These are phyloP conservation scores for Podarcis cretensis DNA, from an alignment of 2,113 vertebrate genomes.

Conservation along the genomic window DNA sequence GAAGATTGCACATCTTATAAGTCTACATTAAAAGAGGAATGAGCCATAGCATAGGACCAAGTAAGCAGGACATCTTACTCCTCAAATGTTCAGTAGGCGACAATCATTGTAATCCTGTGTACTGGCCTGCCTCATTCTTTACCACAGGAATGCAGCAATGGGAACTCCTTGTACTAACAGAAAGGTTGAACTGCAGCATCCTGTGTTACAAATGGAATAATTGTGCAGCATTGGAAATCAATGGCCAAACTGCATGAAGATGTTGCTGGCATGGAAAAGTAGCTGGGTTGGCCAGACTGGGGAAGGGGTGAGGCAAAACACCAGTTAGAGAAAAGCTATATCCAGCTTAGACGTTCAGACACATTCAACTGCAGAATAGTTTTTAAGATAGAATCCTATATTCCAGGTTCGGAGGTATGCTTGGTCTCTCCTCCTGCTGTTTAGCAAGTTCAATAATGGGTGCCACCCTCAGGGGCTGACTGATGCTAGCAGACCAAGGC, in stretches of 20 bases:
- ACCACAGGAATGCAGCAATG: neutral
- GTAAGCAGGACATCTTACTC: neutral
- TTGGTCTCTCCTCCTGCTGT: neutral
- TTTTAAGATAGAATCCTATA: neutral
- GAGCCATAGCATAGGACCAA: neutral
- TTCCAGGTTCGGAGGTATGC: neutral
- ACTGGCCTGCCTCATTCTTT: neutral
- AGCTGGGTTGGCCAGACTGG: neutral
- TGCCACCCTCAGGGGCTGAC: neutral
- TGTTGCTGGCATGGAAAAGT: neutral
- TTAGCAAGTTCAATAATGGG: neutral
- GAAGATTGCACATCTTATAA: neutral
- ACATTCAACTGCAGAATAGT: neutral
- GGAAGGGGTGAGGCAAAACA: neutral
- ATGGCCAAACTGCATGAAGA: neutral
- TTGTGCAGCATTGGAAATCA: neutral
- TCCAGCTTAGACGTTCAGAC: neutral
- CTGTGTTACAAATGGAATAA: neutral
- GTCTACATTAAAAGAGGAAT: neutral
- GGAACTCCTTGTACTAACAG: neutral
- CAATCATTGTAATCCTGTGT: neutral
- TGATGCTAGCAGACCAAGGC: neutral
- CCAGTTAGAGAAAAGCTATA: neutral
- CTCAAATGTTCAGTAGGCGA: neutral
- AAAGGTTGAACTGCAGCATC: neutral